Conservation (phyloP, 2,888 invertebrate species). For the Limnephilus auricula region DNA sequence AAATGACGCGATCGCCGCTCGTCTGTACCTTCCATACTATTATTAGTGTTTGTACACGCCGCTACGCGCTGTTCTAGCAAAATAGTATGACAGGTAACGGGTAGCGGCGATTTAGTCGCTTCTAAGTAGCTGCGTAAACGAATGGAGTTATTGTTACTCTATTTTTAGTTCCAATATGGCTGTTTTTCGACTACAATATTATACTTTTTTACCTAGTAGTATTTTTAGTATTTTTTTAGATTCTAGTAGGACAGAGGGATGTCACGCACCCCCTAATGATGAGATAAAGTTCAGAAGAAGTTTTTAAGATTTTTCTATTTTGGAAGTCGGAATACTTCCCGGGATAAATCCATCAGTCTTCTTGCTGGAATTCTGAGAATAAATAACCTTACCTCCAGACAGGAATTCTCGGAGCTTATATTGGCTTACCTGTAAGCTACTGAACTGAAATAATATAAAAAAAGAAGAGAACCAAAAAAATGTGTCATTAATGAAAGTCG, state of each 20-base stretch:
- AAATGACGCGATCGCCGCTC: too few species aligned
- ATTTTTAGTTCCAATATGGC: too few species aligned
- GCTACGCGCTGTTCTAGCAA: too few species aligned
- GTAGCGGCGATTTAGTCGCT: too few species aligned
- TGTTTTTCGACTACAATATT: background rate
- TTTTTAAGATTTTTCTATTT: background rate
- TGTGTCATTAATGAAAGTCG: too few species aligned
- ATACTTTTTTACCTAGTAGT: background rate
- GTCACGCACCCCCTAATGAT: background rate
- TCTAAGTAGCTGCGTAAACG: too few species aligned
- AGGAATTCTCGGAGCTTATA: background rate
- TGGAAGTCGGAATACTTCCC: background rate
- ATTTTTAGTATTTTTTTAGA: background rate
- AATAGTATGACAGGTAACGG: too few species aligned
- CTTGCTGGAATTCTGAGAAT: background rate
- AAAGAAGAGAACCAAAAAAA: too few species aligned
- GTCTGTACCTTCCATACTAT: too few species aligned
- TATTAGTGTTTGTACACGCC: too few species aligned
- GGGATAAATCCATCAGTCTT: background rate
- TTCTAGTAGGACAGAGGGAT: background rate
- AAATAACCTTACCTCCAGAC: background rate
- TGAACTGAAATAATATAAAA: background rate
- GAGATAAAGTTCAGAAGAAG: background rate
- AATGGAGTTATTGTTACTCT: too few species aligned
- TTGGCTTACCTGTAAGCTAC: background rate